Base-by-base conservation (phyloP, 2,797 vertebrate genomes). In the Phoxinus dragarum region DNA sequence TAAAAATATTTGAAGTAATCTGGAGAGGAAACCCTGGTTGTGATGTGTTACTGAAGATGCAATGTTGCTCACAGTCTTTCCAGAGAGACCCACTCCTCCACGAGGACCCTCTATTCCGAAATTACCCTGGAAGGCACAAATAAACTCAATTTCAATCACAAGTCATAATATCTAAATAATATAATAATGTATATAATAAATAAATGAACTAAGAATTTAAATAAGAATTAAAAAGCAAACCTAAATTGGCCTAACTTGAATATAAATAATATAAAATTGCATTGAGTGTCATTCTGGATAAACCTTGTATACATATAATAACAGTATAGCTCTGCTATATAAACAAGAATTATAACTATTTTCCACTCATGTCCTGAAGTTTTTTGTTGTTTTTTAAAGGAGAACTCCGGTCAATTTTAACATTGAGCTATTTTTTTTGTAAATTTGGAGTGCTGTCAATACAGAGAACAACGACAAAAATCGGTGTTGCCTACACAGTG, bases 81-180 rank as follows among this genome's bases (percentile, higher is more conserved):
- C 95, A 36, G 76, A n/a, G 59, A 56, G 69, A 9, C 95, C 95
- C 7, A 93, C 94, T 89, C 92, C 94, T 81, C 95, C 95, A 1
- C 81, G 91, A 0, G 95, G 93, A 36, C 95, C 95, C 16, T 92
- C 90, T 87, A 95, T 91, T 6, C 95, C 95, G 1, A 88, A 0
- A 42, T 93, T 92, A 1, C 95, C 95, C 95, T 96, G 91, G 2
- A 9, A 49, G 86, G 84, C 4, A 79, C 6, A 86, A 34, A 86
- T 17, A 71, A 52, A 66, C 7, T 69, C 7, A 81, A 47, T 36
- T 75, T 21, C 23, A 56, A 64, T 71, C 4, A 27, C 2, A 78
- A 40, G 21, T 9, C 27, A 71, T 56, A 67, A 73, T 19, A 38
- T 49, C 17, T 80, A 42, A 38, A 44, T 66, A 0, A 31, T 64